phyloP scores from a whole-genome alignment of 2,113 vertebrate genomes.

The Pluvialis apricaria region DNA sequence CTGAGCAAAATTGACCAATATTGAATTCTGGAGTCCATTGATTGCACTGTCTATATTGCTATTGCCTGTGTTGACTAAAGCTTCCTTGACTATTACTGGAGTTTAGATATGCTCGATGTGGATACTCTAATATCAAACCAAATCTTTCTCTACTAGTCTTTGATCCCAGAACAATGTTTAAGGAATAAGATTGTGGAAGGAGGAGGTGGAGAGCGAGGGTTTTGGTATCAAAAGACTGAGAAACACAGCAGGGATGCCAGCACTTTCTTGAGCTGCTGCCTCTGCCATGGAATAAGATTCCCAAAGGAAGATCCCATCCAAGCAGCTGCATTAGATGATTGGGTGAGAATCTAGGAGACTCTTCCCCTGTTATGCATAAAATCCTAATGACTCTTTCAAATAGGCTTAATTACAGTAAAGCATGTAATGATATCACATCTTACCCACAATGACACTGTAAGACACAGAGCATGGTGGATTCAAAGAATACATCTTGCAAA shows the following conservation, averaged over 20 bases:
- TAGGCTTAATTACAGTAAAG: neutral
- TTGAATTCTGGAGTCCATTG: neutral
- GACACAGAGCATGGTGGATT: neutral
- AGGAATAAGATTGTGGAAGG: neutral
- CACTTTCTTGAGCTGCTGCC: neutral
- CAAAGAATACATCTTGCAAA: neutral
- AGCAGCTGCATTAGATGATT: neutral
- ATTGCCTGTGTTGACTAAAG: neutral
- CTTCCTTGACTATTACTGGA: neutral
- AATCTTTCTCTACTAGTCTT: neutral
- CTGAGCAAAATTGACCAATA: neutral
- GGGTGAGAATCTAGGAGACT: neutral
- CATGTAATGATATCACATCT: no score
- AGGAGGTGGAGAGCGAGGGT: neutral
- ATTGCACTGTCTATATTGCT: neutral
- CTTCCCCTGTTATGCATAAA: neutral
- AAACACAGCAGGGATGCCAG: neutral
- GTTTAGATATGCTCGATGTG: neutral
- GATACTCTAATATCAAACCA: neutral
- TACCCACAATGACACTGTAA: neutral
- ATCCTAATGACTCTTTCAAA: neutral
- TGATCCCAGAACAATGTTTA: neutral
- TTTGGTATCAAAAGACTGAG: neutral
- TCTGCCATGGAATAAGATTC: neutral
- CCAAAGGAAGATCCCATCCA: neutral